These are phyloP conservation scores for Lasioglossum calceatum DNA, from an alignment of 2,888 invertebrate genomes.

Conservation along the genomic window DNA sequence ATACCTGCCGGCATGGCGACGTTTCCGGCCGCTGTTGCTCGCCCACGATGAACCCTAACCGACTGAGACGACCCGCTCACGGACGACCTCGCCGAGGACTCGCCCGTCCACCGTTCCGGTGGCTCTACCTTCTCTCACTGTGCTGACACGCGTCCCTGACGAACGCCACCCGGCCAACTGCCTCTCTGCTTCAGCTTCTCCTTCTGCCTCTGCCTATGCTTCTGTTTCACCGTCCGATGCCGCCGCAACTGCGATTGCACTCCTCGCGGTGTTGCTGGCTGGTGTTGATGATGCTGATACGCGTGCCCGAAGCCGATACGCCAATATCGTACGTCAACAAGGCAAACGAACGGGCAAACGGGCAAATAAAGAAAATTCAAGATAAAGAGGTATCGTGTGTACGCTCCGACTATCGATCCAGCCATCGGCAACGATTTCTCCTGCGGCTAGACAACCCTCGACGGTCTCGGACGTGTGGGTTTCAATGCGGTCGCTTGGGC, in stretches of 20 bases:
- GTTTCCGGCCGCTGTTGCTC: conserved; percentile 40
- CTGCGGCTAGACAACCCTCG: neutral
- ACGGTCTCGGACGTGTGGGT: neutral
- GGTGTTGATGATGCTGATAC: conserved; percentile 59
- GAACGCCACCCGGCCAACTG: conserved; percentile 8
- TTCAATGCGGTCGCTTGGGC: neutral
- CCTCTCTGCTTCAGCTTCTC: neutral
- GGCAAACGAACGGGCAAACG: conserved; percentile 78
- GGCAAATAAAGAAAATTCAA: conserved; percentile 73
- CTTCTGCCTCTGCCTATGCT: neutral
- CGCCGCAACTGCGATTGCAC: neutral
- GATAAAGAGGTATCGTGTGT: conserved; percentile 53
- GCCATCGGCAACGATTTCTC: conserved; percentile 47
- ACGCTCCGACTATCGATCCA: conserved; percentile 46
- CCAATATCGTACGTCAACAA: conserved; percentile 81
- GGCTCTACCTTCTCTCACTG: conserved; percentile 38
- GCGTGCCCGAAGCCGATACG: conserved; percentile 79
- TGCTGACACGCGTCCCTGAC: conserved; percentile 27
- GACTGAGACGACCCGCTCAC: conserved; percentile 58
- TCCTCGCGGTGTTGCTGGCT: conserved; percentile 10
- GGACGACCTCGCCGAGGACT: conserved; percentile 47
- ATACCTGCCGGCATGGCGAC: conserved; percentile 87
- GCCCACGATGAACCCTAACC: conserved; percentile 63
- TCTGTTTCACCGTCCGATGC: conserved; percentile 1
- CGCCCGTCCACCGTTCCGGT: conserved; percentile 48